Conservation (phyloP, 2,797 vertebrate species). For the Enteromius treurensis region DNA sequence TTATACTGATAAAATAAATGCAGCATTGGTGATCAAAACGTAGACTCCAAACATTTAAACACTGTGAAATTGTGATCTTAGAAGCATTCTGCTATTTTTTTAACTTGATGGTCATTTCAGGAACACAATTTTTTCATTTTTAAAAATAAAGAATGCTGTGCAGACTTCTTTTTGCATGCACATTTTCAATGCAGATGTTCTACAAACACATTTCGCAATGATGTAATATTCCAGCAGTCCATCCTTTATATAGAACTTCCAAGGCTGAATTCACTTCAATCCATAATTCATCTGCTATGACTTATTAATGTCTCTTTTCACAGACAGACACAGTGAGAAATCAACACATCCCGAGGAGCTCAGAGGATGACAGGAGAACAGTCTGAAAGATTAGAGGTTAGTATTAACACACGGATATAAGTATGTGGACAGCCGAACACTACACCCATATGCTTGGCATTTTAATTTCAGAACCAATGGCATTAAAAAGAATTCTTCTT, state of each 20-base stretch:
- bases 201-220: neutral
- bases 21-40: neutral
- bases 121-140: neutral
- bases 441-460: neutral
- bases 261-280: slow-evolving; percentile 40
- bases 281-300: slow-evolving; percentile 58
- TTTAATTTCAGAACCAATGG: neutral
- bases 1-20: neutral
- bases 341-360: slow-evolving; percentile 25
- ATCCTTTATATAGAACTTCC: slow-evolving; percentile 35
- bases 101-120: neutral
- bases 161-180: neutral
- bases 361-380: neutral
- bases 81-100: neutral
- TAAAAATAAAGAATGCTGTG: neutral
- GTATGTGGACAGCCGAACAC: neutral
- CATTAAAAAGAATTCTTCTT: neutral
- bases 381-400: slow-evolving; percentile 5
- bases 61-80: neutral
- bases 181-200: neutral
- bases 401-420: neutral
- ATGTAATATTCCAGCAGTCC: slow-evolving; percentile 35
- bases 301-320: slow-evolving; percentile 49
- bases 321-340: slow-evolving; percentile 60
- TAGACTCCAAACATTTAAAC: neutral